Percentiles rank a stretch among this genome's conserved stretches.
phyloP scores from a whole-genome alignment of 2,113 vertebrate genomes.

The Scopus umbretta region DNA sequence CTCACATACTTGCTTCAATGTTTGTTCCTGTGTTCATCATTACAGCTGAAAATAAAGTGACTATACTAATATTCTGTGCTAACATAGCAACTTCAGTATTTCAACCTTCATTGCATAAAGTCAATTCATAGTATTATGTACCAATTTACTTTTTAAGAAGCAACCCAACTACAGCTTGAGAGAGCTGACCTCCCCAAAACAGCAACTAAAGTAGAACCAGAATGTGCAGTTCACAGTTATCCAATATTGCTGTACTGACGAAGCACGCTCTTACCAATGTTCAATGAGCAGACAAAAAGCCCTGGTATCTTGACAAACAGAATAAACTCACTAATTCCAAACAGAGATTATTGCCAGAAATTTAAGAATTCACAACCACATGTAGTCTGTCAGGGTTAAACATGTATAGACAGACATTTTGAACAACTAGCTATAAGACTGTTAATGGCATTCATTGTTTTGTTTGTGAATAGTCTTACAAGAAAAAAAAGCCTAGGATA shows the following conservation, averaged over 20 bases:
- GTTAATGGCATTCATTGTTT: not conserved
- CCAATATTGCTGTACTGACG: not conserved
- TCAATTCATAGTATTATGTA: not conserved
- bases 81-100: not conserved
- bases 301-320: not conserved
- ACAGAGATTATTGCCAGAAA: not conserved
- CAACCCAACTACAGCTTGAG: not conserved
- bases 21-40: not conserved
- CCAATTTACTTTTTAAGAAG: not conserved
- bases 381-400: not conserved
- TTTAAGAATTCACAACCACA: not conserved
- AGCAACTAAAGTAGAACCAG: not conserved
- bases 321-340: not conserved
- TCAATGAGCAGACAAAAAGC: not conserved
- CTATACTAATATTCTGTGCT: not conserved
- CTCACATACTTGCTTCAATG: not conserved
- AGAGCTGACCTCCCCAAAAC: not conserved
- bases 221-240: not conserved
- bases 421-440: not conserved
- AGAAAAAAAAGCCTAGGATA: not conserved
- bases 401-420: not conserved
- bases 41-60: not conserved
- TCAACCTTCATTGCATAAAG: not conserved
- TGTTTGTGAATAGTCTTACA: not conserved
- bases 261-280: not conserved